These are phyloP conservation scores for Macrocentrus cingulum DNA, from an alignment of 1,140 invertebrate species.

Conservation along the genomic window DNA sequence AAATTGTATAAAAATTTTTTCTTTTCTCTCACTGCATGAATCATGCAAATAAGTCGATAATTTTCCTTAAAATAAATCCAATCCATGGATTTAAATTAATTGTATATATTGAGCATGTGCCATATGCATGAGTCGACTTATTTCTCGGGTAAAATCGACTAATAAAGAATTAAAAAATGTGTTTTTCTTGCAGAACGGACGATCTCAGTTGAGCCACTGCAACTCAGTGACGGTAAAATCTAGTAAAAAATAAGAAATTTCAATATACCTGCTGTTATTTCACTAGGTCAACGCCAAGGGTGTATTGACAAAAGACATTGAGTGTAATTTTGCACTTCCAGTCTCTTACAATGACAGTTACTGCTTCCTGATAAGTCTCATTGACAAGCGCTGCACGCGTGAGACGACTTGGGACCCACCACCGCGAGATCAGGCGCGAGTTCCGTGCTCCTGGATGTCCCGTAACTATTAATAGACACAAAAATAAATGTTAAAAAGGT, in stretches of 20 bases:
- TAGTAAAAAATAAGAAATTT: neutral
- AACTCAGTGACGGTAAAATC: constrained; percentile 23
- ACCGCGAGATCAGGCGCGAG: neutral
- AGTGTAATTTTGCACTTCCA: constrained; percentile 33
- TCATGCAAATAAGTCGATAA: neutral
- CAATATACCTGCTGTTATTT: neutral
- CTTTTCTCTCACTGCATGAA: neutral
- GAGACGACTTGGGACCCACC: constrained; percentile 35
- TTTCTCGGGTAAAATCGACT: neutral
- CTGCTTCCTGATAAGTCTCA: constrained; percentile 29
- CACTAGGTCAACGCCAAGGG: constrained; percentile 17
- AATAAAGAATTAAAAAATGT: no score
- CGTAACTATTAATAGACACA: constrained; percentile 5
- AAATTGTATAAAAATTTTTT: constrained; percentile 20
- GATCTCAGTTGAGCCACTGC: constrained; percentile 20
- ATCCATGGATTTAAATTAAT: neutral
- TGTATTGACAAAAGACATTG: constrained; percentile 17
- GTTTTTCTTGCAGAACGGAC: constrained; percentile 18
- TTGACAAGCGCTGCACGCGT: constrained; percentile 31
- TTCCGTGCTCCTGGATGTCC: constrained; percentile 31
- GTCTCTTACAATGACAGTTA: constrained; percentile 29
- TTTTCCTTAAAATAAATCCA: neutral
- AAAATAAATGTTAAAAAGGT: neutral
- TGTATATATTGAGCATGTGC: neutral
- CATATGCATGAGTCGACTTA: constrained; percentile 5